Base-by-base conservation (phyloP, 2,797 vertebrate species). In the Rhynchotus rufescens region DNA sequence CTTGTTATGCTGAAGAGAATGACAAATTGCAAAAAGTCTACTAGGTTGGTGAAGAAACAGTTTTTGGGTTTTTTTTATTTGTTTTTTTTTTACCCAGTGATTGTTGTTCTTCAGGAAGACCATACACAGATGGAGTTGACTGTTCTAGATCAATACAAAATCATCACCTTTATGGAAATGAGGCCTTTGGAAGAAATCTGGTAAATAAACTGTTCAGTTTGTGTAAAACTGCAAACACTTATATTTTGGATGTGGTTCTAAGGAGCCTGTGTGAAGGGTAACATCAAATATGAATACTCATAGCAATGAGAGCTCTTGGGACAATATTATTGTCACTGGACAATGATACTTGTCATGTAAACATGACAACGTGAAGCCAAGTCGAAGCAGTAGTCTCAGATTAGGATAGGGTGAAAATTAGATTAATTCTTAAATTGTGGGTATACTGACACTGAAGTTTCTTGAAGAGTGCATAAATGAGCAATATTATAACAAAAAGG, bases 171-270 rank as follows among this genome's bases (percentile, higher is more conserved):
- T 56, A 65, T 11, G 16, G 60, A 67, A 80, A 69, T 12, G 79
- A 93, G 49, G 54, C 36, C 83, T 94, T 69, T 73, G 32, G 49
- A 85, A 73, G 62, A 80, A 87, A 89, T 87, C 7, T 68, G 10
- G 59, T 38, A 65, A 80, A 67, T 19, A 21, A 71, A 15, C 13
- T 42, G 32, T 23, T 86, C 21, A 16, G 42, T 47, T 64, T 9
- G 3, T 8, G n/a, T 89, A 85, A 60, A 87, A 25, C 85, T 84
- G 20, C 40, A 78, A 80, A 61, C 45, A 45, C 9, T 4, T 72
- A 3, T 22, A 59, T 66, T 80, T 92, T 80, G 66, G 59, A 83
- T 40, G 54, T 40, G 45, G 22, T 25, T 83, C 30, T 60, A 56
- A 89, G 45, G n/a, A 86, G 28, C 60, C 44, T 9, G 42, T 11